Evolutionary conservation across 1,140 invertebrate species (phyloP).

Genomic region (Aphelenchoides besseyi): DNA sequence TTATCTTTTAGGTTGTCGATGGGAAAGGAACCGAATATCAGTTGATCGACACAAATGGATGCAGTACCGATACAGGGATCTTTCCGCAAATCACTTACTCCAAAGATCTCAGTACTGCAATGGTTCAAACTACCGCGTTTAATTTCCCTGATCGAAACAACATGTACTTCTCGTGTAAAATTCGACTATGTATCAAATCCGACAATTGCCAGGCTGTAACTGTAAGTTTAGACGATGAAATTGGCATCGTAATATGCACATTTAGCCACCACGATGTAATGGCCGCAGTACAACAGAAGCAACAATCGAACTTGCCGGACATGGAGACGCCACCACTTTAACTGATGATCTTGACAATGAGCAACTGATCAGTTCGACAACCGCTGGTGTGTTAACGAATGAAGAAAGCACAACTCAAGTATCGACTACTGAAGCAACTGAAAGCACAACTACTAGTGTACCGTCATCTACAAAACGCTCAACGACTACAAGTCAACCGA

Average conservation of each 20-base stretch:
- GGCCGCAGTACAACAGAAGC: conserved; percentile 6
- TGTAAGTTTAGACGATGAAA: conserved; percentile 25
- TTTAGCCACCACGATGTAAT: conserved; percentile 56
- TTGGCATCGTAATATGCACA: background rate
- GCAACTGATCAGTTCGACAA: conserved; percentile 35
- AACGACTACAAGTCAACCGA: conserved; percentile 7
- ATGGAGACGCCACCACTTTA: conserved; percentile 7
- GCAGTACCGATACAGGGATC: conserved; percentile 49
- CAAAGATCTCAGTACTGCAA: conserved; percentile 45
- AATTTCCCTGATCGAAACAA: conserved; percentile 57
- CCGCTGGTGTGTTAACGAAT: conserved; percentile 11
- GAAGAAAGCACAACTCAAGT: conserved; percentile 34
- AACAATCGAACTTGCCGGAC: conserved; percentile 19
- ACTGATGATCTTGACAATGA: conserved; percentile 43
- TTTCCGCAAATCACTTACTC: conserved; percentile 56
- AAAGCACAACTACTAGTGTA: background rate
- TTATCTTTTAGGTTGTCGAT: too few relatives aligned
- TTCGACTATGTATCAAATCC: conserved; percentile 46
- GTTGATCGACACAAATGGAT: conserved; percentile 58
- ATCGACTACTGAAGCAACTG: too few relatives aligned
- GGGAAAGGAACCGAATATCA: conserved; percentile 48
- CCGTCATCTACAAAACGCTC: conserved; percentile 14
- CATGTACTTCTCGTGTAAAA: conserved; percentile 57
- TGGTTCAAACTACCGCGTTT: conserved; percentile 55
- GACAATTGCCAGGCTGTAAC: conserved; percentile 43